phyloP scores from a whole-genome alignment of 1,140 invertebrate genomes.

The Heliothis subflexa region DNA sequence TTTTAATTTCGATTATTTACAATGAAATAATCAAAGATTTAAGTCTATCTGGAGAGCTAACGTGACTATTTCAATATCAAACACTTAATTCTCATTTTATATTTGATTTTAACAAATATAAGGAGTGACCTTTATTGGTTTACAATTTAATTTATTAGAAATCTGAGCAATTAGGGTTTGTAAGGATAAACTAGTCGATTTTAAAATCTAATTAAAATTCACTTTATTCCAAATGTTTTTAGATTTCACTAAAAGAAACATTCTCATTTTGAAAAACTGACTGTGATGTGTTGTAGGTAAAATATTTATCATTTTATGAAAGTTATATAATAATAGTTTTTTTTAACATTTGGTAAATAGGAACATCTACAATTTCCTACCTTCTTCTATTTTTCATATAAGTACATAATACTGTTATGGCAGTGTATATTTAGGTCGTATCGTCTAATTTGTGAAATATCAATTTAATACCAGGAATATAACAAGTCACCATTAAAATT shows the following conservation, averaged over 20 bases:
- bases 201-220: constrained; percentile 9
- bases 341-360: no score
- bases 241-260: not conserved
- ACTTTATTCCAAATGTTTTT: not conserved
- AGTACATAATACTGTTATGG: not conserved
- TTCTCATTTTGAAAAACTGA: no score
- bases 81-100: not conserved
- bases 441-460: constrained; percentile 17
- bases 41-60: not conserved
- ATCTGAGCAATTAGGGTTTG: constrained; percentile 29
- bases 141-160: constrained; percentile 20
- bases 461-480: constrained; percentile 16
- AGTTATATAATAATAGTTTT: no score
- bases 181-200: not conserved
- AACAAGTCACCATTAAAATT: not conserved
- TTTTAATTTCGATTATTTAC: not conserved
- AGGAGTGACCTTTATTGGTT: constrained; percentile 36
- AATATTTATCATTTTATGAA: no score
- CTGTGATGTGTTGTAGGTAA: no score
- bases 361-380: not conserved
- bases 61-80: constrained; percentile 15
- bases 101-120: constrained; percentile 27
- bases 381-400: not conserved
- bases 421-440: constrained; percentile 12
- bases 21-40: constrained; percentile 5